phyloP scores from a whole-genome alignment of 1,140 invertebrate species.

The Lucilia cuprina region DNA sequence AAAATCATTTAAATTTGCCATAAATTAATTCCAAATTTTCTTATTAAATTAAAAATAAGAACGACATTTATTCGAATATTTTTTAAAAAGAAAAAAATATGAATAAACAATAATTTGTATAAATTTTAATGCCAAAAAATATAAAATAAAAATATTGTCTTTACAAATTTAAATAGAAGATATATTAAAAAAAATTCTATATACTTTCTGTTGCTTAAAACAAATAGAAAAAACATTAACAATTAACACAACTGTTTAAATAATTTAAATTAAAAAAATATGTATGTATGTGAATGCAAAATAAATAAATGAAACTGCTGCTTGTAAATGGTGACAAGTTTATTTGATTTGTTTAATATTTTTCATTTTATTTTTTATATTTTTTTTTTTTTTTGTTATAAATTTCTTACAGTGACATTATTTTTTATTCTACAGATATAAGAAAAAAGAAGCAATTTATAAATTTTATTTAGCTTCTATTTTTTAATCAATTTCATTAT shows the following conservation, averaged over 20 bases:
- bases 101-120: not conserved
- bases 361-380: not conserved
- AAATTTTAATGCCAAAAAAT: not conserved
- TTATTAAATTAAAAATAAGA: too few species aligned
- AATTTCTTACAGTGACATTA: not conserved
- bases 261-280: not conserved
- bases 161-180: not conserved
- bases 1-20: too few species aligned
- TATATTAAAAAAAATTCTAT: not conserved
- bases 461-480: too few species aligned
- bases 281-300: not conserved
- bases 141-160: not conserved
- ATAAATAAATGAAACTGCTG: not conserved
- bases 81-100: not conserved
- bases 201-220: not conserved
- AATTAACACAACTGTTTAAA: conserved; percentile 15
- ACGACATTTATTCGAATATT: not conserved
- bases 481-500: too few species aligned
- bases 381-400: not conserved
- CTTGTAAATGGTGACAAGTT: not conserved
- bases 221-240: not conserved
- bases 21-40: too few species aligned
- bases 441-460: too few species aligned
- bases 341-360: not conserved
- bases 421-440: too few species aligned